phyloP scores from a whole-genome alignment of 2,113 vertebrate genomes.

The Callorhinus ursinus region DNA sequence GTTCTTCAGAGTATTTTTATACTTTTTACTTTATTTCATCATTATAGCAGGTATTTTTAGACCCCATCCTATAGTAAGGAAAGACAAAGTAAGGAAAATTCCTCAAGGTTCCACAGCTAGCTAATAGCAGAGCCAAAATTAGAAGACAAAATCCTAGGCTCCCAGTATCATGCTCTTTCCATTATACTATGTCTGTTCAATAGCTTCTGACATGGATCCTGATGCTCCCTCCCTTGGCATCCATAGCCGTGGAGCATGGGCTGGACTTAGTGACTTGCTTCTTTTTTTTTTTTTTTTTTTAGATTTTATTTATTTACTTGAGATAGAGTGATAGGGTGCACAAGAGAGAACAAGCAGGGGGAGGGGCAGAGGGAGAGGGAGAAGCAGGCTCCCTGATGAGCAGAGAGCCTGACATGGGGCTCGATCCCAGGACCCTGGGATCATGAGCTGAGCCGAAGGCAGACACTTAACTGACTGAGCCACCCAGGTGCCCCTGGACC shows the following conservation, averaged over 20 bases:
- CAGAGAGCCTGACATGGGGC: not conserved
- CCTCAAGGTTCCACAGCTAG: not conserved
- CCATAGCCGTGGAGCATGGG: not conserved
- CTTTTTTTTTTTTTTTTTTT: not conserved
- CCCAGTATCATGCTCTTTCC: not conserved
- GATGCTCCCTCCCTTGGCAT: not conserved
- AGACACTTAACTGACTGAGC: not conserved
- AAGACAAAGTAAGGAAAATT: constrained; percentile 29
- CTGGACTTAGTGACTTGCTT: not conserved
- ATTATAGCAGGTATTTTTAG: not conserved
- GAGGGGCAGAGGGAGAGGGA: not conserved
- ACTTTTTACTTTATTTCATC: constrained; percentile 12
- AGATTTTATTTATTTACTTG: too few relatives aligned
- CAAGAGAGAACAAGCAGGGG: not conserved
- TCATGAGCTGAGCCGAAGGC: not conserved
- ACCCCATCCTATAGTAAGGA: not conserved
- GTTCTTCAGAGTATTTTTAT: not conserved
- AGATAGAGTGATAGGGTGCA: too few relatives aligned
- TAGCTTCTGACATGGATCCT: not conserved
- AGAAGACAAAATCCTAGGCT: not conserved
- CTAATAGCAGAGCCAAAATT: constrained; percentile 27
- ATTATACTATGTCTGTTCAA: not conserved
- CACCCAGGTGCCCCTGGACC: not conserved
- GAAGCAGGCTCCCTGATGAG: not conserved
- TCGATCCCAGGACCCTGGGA: not conserved